A percentile compares a stretch with the other conserved stretches of the same genome.
Evolutionary conservation across 2,797 vertebrate genomes (phyloP).

Genomic region (Streptopelia turtur): DNA sequence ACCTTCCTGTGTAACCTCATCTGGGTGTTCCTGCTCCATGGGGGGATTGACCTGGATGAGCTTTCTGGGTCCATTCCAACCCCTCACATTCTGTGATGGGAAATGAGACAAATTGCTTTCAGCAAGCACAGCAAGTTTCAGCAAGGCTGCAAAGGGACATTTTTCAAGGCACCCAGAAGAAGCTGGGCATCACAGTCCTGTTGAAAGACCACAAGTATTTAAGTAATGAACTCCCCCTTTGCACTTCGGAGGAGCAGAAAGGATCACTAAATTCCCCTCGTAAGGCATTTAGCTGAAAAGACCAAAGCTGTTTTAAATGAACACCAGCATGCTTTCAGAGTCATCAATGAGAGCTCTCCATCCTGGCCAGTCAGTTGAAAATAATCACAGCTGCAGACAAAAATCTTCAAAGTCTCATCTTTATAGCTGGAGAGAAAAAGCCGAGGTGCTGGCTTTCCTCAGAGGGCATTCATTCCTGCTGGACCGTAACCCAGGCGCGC

Average conservation of each 20-base stretch:
- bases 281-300: neutral
- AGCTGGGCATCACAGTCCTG: neutral
- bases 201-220: neutral
- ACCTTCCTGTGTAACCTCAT: no score
- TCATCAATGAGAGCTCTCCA: neutral
- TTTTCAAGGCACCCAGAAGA: neutral
- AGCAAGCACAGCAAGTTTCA: neutral
- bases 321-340: neutral
- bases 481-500: neutral
- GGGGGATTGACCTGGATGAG: no score
- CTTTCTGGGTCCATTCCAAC: no score
- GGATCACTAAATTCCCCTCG: neutral
- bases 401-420: neutral
- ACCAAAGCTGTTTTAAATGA: neutral
- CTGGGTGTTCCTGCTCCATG: no score
- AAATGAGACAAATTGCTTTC: neutral
- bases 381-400: neutral
- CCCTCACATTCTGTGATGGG: neutral
- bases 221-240: neutral
- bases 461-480: neutral
- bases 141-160: neutral
- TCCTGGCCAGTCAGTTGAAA: neutral
- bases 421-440: neutral
- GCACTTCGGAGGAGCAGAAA: neutral
- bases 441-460: rapidly evolving